Percentiles rank a stretch among this genome's conserved stretches.
These are phyloP conservation scores for Stenotaenia linearis DNA, from an alignment of 2,888 invertebrate genomes.

Conservation along the genomic window DNA sequence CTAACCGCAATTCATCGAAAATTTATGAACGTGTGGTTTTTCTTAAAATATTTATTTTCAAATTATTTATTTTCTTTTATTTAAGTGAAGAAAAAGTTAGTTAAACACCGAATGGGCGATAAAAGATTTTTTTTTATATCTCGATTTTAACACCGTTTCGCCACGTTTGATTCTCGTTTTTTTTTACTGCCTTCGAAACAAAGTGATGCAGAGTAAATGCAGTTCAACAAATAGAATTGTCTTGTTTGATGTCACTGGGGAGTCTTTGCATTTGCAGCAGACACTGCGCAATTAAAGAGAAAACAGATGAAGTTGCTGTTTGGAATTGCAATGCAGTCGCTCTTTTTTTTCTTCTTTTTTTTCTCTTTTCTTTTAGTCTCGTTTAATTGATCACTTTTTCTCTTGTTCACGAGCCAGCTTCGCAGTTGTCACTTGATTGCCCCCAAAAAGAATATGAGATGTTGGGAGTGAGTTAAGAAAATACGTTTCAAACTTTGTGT, in stretches of 20 bases:
- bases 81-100: neutral
- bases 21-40: neutral
- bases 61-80: neutral
- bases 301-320: neutral
- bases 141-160: neutral
- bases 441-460: neutral
- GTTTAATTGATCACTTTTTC: constrained; percentile 1
- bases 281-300: constrained; percentile 3
- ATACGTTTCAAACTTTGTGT: constrained; percentile 14
- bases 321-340: neutral
- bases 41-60: neutral
- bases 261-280: constrained; percentile 11
- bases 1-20: neutral
- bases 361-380: neutral
- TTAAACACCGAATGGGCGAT: neutral
- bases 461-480: constrained; percentile 9
- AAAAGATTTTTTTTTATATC: neutral
- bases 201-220: neutral
- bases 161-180: neutral
- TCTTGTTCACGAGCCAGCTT: neutral
- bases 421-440: neutral
- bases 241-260: constrained; percentile 1
- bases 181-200: constrained; percentile 2
- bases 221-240: constrained; percentile 10
- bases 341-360: neutral